These are phyloP conservation scores for Zoanthus sansibaricus DNA, from an alignment of 92 coral and sea anemone genomes.

Conservation along the genomic window DNA sequence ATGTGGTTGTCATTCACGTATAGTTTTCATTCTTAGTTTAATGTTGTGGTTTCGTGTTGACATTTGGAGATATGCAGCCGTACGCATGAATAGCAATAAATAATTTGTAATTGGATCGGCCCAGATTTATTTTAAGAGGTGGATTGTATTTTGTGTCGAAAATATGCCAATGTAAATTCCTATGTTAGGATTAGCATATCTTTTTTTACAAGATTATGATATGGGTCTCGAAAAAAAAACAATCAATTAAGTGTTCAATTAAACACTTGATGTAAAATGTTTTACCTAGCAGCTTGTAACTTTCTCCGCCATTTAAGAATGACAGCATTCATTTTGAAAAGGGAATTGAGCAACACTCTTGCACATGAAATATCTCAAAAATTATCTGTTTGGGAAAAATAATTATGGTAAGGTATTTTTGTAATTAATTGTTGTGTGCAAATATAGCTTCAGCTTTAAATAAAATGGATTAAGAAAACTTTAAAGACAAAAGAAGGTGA, in stretches of 20 bases:
- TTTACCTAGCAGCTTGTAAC: not conserved
- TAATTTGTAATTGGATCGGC: slow-evolving; percentile 28
- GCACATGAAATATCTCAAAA: slow-evolving; percentile 22
- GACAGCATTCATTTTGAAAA: not conserved
- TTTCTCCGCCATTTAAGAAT: not conserved
- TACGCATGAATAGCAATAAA: not conserved
- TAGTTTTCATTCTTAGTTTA: not conserved
- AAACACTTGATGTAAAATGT: not conserved
- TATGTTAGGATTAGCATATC: not conserved
- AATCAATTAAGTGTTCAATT: not conserved
- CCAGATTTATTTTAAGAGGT: not conserved
- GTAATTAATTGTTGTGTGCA: not conserved
- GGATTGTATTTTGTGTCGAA: not conserved
- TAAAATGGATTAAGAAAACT: not conserved
- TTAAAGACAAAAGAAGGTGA: not conserved
- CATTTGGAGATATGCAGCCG: not conserved
- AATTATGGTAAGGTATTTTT: not conserved
- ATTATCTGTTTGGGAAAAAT: slow-evolving; percentile 11
- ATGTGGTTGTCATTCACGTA: too few relatives aligned
- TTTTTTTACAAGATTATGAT: not conserved
- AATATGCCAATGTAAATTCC: not conserved
- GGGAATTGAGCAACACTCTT: not conserved
- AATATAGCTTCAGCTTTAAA: not conserved
- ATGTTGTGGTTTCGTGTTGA: slow-evolving; percentile 25
- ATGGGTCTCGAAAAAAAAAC: too few relatives aligned